phyloP scores from a whole-genome alignment of 1,140 invertebrate genomes.

The Mya arenaria region DNA sequence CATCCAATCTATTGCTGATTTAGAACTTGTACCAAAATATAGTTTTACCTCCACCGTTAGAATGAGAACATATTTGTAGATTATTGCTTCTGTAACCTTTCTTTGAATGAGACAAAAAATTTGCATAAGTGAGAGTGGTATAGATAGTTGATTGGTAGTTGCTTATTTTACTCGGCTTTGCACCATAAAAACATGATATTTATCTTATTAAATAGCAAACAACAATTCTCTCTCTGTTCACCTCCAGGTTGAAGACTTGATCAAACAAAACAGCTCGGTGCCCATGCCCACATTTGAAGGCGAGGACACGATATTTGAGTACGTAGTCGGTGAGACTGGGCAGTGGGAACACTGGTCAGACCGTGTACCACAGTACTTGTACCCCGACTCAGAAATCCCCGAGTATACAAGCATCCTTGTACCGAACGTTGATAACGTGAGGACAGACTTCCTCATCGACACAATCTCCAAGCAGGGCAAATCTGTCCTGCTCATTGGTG shows the following conservation, averaged over 20 bases:
- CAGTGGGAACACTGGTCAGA: conserved; percentile 95
- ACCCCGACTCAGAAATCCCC: conserved; percentile 92
- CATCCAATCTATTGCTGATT: too few species aligned
- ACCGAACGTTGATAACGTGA: conserved; percentile 96
- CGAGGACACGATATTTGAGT: conserved; percentile 90
- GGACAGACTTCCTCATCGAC: conserved; percentile 95
- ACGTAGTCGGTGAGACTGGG: conserved; percentile 91
- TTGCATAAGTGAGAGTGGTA: too few species aligned
- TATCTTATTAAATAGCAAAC: too few species aligned
- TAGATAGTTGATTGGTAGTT: too few species aligned
- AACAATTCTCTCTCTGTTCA: conserved; percentile 29
- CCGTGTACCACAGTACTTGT: conserved; percentile 89
- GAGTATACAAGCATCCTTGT: conserved; percentile 96
- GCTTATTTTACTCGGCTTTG: too few species aligned
- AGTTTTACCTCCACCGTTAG: too few species aligned
- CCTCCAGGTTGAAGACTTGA: conserved; percentile 76
- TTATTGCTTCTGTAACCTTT: too few species aligned
- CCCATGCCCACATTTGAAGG: conserved; percentile 73
- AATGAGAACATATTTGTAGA: too few species aligned
- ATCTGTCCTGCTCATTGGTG: conserved; percentile 93
- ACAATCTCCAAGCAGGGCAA: conserved; percentile 93
- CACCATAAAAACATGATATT: too few species aligned
- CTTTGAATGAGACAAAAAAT: too few species aligned
- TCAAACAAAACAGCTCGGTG: conserved; percentile 68
- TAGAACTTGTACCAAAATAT: too few species aligned